Percentiles rank a stretch among this genome's conserved stretches.
These are phyloP conservation scores for Trilocha varians DNA, from an alignment of 2,888 invertebrate species.

Conservation along the genomic window DNA sequence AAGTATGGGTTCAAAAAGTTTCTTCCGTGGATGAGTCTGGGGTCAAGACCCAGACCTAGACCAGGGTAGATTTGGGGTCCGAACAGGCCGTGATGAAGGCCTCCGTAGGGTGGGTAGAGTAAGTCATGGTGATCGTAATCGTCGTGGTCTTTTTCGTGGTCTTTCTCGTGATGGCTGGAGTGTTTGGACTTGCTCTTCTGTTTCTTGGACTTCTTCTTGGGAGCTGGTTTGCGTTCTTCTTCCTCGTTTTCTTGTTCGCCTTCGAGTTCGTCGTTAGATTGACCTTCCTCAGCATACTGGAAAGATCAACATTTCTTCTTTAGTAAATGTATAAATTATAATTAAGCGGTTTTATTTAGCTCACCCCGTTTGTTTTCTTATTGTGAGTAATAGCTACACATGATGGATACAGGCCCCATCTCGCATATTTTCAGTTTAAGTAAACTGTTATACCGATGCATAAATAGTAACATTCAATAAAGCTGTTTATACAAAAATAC, in stretches of 20 bases:
- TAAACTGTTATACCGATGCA: no score
- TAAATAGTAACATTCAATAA: no score
- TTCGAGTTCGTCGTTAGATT: background rate
- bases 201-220: conserved; percentile 5
- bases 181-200: conserved; percentile 2
- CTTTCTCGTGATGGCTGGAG: conserved; percentile 1
- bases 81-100: background rate
- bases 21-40: background rate
- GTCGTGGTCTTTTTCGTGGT: background rate
- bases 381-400: no score
- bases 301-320: no score
- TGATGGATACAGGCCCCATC: no score
- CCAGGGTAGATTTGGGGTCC: background rate
- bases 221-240: background rate
- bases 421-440: no score
- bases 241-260: background rate
- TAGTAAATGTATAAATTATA: no score
- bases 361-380: no score
- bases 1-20: background rate
- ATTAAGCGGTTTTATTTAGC: no score
- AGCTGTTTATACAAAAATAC: no score
- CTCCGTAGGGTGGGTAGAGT: background rate
- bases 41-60: background rate
- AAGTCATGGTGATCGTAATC: background rate
- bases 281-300: background rate